Percentiles rank a stretch among this genome's conserved stretches.
These are phyloP conservation scores for Oreochromis grahami DNA, from an alignment of 2,797 vertebrate genomes.

Conservation along the genomic window DNA sequence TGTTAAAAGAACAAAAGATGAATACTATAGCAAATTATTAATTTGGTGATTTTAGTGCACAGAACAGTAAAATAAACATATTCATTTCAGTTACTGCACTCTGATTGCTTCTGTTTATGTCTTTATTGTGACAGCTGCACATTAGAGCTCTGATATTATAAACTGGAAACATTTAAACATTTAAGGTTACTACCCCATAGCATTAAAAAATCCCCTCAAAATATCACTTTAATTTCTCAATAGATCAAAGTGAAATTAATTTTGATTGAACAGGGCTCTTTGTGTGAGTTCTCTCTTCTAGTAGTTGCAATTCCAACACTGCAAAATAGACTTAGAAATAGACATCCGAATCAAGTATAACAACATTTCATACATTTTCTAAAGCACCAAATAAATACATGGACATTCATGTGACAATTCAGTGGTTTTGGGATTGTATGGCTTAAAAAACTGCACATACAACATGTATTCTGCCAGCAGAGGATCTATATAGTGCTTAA, in stretches of 20 bases:
- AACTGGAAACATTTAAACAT: not conserved
- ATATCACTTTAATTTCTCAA: not conserved
- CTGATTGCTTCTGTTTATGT: too few relatives aligned
- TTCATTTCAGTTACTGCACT: not conserved
- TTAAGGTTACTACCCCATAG: not conserved
- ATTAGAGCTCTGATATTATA: not conserved
- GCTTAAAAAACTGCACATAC: not conserved
- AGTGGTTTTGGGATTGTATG: not conserved
- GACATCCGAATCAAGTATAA: fast-evolving
- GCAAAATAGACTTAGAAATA: not conserved
- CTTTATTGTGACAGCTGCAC: fast-evolving
- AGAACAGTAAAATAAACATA: not conserved
- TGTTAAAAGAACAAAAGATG: not conserved
- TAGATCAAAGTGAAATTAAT: not conserved
- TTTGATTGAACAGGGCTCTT: not conserved
- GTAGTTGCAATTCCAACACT: not conserved
- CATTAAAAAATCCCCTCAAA: not conserved
- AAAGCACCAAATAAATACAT: not conserved
- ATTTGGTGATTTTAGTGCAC: not conserved
- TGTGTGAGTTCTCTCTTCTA: not conserved
- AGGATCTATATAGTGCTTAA: not conserved
- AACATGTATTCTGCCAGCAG: not conserved
- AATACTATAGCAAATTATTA: not conserved
- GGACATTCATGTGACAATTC: not conserved
- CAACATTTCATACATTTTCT: not conserved